These are phyloP conservation scores for Brachypodius melanocephalos DNA, from an alignment of 2,113 vertebrate species.

Conservation along the genomic window DNA sequence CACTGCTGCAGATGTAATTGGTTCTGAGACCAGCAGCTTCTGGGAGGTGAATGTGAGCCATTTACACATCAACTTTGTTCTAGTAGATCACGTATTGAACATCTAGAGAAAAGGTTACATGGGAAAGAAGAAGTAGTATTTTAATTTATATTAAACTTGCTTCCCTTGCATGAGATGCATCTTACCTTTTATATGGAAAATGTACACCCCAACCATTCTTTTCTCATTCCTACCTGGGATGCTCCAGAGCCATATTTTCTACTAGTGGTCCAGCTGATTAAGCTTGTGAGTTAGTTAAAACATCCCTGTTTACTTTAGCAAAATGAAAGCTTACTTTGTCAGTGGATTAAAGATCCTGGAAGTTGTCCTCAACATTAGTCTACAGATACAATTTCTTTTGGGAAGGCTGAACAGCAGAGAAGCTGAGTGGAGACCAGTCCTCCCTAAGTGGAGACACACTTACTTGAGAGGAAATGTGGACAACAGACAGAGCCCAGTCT, in stretches of 20 bases:
- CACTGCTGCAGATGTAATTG: neutral
- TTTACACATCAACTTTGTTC: neutral
- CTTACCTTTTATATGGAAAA: neutral
- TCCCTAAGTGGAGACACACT: neutral
- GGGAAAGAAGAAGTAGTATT: neutral
- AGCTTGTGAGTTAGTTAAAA: neutral
- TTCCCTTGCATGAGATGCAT: neutral
- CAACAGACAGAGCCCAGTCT: neutral
- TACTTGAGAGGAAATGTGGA: neutral
- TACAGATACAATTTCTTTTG: neutral
- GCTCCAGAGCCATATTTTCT: neutral
- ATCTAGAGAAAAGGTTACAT: neutral
- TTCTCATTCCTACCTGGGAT: neutral
- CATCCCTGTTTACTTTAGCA: neutral
- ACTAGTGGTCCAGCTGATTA: neutral
- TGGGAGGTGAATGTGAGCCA: neutral
- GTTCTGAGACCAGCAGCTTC: neutral
- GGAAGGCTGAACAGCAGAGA: neutral
- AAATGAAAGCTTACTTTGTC: neutral
- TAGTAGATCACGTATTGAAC: neutral
- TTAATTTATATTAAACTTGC: neutral
- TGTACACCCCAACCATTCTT: neutral
- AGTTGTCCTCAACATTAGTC: neutral
- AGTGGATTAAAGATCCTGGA: neutral
- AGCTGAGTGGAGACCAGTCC: neutral